Evolutionary conservation across 2,888 invertebrate species (phyloP).

Genomic region (Andrena trimmerana): DNA sequence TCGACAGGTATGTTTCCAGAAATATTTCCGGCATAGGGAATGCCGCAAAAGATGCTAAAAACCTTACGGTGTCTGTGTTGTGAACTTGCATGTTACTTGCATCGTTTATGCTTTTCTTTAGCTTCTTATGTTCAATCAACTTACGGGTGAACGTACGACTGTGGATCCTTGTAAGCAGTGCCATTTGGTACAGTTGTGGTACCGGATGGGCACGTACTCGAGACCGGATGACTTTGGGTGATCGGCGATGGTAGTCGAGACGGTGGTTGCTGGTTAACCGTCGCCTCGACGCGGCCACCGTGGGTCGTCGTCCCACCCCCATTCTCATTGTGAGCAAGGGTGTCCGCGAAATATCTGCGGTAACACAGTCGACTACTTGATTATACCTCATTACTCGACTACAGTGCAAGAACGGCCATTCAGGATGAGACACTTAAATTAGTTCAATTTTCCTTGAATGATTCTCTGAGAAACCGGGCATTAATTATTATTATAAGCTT

Average conservation of each 20-base stretch:
- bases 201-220: slow-evolving; percentile 77
- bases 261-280: slow-evolving; percentile 76
- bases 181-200: slow-evolving; percentile 78
- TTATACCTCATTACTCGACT: not conserved
- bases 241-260: slow-evolving; percentile 77
- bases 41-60: not conserved
- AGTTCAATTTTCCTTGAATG: not conserved
- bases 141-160: slow-evolving; percentile 83
- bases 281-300: slow-evolving; percentile 68
- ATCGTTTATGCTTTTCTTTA: not conserved
- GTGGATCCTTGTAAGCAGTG: slow-evolving; percentile 81
- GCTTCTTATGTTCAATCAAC: slow-evolving; percentile 55
- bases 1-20: not conserved
- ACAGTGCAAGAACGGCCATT: not conserved
- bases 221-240: slow-evolving; percentile 78
- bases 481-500: no score
- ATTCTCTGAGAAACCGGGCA: not conserved
- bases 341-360: slow-evolving; percentile 86
- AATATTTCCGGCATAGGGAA: not conserved
- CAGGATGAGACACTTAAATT: no score
- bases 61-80: not conserved
- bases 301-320: slow-evolving; percentile 78
- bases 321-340: slow-evolving; percentile 85
- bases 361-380: not conserved
- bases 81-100: not conserved